These are phyloP conservation scores for Acanthopagrus latus DNA, from an alignment of 2,797 vertebrate genomes.

Conservation along the genomic window DNA sequence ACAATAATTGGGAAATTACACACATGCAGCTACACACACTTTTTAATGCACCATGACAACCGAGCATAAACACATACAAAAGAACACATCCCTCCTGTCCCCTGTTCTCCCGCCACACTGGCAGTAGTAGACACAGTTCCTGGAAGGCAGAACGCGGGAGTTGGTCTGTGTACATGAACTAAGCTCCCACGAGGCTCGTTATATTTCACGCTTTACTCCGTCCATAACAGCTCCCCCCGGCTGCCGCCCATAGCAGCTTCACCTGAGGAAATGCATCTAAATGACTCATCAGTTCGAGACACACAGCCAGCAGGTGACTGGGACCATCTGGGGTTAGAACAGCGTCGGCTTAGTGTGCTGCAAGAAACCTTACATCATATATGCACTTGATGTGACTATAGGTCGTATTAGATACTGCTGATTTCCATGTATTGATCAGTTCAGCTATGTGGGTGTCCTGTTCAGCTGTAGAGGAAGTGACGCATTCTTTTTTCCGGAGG, in stretches of 20 bases:
- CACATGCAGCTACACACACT: conserved; percentile 4
- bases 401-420: not conserved
- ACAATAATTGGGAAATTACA: conserved; percentile 5
- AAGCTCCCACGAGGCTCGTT: conserved; percentile 75
- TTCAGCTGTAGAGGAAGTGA: not conserved
- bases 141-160: conserved; percentile 40
- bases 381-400: conserved; percentile 1
- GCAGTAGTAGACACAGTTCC: conserved; percentile 30
- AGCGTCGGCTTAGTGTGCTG: conserved; percentile 9
- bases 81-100: conserved; percentile 17
- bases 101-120: conserved; percentile 23
- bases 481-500: not conserved
- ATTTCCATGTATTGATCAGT: not conserved
- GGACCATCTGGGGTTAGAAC: conserved; percentile 55
- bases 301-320: conserved; percentile 51
- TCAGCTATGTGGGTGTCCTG: not conserved
- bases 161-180: conserved; percentile 54
- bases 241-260: conserved; percentile 31
- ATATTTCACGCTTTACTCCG: conserved; percentile 48
- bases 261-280: conserved; percentile 49
- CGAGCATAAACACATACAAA: conserved; percentile 11
- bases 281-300: conserved; percentile 56
- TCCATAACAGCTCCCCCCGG: conserved; percentile 58
- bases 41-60: not conserved
- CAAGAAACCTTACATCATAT: not conserved